Evolutionary conservation across 2,113 vertebrate species (phyloP).

Genomic region (rabbit (Oryctolagus cuniculus)): DNA sequence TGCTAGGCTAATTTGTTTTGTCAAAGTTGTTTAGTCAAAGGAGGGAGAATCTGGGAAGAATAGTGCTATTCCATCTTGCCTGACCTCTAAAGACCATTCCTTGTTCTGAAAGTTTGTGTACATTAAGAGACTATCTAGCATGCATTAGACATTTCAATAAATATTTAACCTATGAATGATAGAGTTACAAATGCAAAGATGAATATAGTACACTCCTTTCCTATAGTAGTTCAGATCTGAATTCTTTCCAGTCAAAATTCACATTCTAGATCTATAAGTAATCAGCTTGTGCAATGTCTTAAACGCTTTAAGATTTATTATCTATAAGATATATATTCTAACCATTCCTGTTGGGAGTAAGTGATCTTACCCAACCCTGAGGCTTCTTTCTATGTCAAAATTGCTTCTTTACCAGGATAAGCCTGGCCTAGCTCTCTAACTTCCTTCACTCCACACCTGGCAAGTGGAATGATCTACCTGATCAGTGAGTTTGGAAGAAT

Average conservation of each 20-base stretch:
- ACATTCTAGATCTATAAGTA: background rate
- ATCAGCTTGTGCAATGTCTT: background rate
- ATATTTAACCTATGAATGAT: conserved; percentile 6
- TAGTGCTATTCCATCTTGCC: background rate
- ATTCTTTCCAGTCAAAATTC: background rate
- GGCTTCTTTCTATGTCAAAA: background rate
- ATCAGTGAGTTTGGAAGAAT: background rate
- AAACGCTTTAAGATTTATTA: background rate
- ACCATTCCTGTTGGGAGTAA: background rate
- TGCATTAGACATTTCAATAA: conserved; percentile 2
- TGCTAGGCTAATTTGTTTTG: background rate
- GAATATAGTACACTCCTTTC: background rate
- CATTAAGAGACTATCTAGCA: background rate
- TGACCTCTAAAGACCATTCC: background rate
- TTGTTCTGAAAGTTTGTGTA: background rate
- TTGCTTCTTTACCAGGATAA: background rate
- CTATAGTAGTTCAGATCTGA: background rate
- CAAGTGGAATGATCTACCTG: background rate
- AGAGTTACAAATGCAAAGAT: background rate
- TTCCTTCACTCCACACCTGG: background rate
- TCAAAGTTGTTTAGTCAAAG: background rate
- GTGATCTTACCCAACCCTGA: background rate
- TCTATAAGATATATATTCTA: background rate
- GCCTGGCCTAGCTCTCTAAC: background rate
- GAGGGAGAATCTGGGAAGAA: background rate